phyloP scores from a whole-genome alignment of 2,888 invertebrate species.

The Elaeidobius kamerunicus region DNA sequence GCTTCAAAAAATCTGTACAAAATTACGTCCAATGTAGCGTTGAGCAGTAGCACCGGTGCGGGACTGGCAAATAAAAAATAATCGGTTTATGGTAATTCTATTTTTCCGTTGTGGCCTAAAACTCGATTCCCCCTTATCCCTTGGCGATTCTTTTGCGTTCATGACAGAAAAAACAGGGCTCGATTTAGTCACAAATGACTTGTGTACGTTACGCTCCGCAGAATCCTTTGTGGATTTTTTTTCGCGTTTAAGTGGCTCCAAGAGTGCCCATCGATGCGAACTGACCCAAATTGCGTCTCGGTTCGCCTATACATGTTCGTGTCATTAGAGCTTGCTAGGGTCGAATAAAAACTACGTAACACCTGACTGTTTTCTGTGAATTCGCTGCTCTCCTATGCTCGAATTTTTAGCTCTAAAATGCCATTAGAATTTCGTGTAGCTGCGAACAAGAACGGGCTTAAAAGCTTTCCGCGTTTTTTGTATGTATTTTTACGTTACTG shows the following conservation, averaged over 20 bases:
- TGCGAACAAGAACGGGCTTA: constrained; percentile 1
- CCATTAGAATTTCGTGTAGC: constrained; percentile 5
- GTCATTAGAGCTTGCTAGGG: constrained; percentile 22
- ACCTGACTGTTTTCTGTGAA: constrained; percentile 19
- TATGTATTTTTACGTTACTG: neutral
- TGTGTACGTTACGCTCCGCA: constrained; percentile 27
- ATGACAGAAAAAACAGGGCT: constrained; percentile 18
- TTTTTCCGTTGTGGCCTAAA: constrained; percentile 26
- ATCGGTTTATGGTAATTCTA: constrained; percentile 29
- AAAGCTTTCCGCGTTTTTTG: neutral
- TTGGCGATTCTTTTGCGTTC: constrained; percentile 22
- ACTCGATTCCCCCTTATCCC: constrained; percentile 20
- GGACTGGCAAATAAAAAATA: constrained; percentile 22
- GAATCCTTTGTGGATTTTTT: constrained; percentile 28
- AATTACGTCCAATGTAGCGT: constrained; percentile 2
- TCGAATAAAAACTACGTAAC: constrained; percentile 22
- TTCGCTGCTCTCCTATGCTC: constrained; percentile 6
- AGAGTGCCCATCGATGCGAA: constrained; percentile 27
- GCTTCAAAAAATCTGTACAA: too few relatives aligned
- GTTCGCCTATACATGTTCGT: constrained; percentile 21
- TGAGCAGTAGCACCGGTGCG: constrained; percentile 1
- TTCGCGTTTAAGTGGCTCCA: constrained; percentile 27
- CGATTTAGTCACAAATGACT: constrained; percentile 31
- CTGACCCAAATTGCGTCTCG: constrained; percentile 24
- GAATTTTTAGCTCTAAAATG: constrained; percentile 8